Percentiles rank a stretch among this genome's conserved stretches.
Conservation (phyloP, 2,113 vertebrate species). For the Perognathus longimembris region DNA sequence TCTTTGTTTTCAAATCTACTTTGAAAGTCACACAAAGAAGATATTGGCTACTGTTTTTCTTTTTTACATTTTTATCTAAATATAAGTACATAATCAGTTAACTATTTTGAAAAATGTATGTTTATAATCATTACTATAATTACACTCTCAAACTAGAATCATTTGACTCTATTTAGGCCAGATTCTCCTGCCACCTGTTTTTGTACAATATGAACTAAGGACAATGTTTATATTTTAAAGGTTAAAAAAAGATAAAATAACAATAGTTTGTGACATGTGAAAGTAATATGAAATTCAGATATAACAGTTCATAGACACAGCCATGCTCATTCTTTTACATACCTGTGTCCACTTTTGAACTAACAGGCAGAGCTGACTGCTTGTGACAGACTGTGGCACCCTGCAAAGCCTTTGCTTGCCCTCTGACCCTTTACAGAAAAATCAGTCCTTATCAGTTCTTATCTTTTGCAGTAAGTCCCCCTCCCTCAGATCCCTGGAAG, state of each 20-base stretch:
- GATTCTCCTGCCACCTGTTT: neutral
- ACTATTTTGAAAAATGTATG: neutral
- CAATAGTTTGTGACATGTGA: constrained; percentile 9
- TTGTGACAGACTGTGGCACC: neutral
- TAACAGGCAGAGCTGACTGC: neutral
- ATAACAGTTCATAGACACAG: neutral
- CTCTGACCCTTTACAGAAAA: neutral
- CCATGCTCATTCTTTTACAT: neutral
- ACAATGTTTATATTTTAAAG: constrained; percentile 25
- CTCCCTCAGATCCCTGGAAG: neutral
- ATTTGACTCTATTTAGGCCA: neutral
- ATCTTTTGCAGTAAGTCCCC: neutral
- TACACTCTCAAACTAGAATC: neutral
- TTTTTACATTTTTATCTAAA: neutral
- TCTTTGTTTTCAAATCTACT: constrained; percentile 33
- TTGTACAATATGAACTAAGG: constrained; percentile 25
- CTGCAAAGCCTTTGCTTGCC: neutral
- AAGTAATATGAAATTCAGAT: constrained; percentile 25
- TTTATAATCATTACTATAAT: neutral
- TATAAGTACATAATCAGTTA: neutral
- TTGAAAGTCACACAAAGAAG: constrained; percentile 4
- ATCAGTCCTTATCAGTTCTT: neutral
- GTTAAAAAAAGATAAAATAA: neutral
- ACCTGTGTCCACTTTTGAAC: neutral
- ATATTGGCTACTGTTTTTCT: neutral